Evolutionary conservation across 1,140 invertebrate genomes (phyloP).

Genomic region (Acyrthosiphon pisum): DNA sequence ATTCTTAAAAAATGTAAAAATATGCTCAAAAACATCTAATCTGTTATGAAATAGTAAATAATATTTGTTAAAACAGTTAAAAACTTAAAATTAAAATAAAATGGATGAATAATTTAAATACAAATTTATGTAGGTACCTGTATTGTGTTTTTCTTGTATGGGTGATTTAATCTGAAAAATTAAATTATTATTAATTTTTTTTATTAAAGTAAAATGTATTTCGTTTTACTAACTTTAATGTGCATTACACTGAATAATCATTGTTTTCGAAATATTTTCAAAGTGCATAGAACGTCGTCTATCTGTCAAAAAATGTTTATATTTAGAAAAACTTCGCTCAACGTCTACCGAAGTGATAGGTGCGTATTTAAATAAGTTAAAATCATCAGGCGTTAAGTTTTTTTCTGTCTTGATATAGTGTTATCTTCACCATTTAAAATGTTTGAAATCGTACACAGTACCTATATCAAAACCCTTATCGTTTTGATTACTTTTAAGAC

Average conservation of each 20-base stretch:
- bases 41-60: too few relatives aligned
- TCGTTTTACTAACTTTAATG: not conserved
- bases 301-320: not conserved
- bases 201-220: not conserved
- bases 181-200: not conserved
- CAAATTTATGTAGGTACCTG: too few relatives aligned
- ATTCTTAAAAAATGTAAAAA: too few relatives aligned
- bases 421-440: not conserved
- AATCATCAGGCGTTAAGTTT: not conserved
- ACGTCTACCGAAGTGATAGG: not conserved
- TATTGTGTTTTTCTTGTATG: too few relatives aligned
- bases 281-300: not conserved
- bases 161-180: not conserved
- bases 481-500: not conserved
- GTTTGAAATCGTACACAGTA: not conserved
- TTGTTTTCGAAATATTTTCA: slow-evolving; percentile 3
- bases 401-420: not conserved
- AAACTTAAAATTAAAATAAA: too few relatives aligned
- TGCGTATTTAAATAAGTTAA: not conserved
- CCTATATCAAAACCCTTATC: not conserved
- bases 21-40: too few relatives aligned
- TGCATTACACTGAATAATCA: not conserved
- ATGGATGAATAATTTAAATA: too few relatives aligned
- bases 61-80: too few relatives aligned
- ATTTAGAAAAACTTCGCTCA: not conserved